phyloP scores from a whole-genome alignment of 2,113 vertebrate species.

The Passer domesticus region DNA sequence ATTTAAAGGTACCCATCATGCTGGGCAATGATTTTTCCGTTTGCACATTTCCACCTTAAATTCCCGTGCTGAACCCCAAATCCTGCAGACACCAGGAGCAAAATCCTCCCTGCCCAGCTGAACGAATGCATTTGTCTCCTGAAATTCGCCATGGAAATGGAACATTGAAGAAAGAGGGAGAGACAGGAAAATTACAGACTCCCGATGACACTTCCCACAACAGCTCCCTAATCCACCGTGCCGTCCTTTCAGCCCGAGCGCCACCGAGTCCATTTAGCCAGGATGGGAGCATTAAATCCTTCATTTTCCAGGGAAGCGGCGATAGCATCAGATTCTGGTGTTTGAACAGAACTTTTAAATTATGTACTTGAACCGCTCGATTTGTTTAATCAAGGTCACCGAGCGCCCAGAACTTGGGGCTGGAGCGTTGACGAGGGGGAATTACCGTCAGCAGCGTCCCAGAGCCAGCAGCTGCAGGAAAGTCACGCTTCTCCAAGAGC shows the following conservation, averaged over 20 bases:
- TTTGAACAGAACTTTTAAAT: constrained; percentile 54
- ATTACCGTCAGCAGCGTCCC: background rate
- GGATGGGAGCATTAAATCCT: constrained; percentile 52
- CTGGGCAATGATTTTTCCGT: rapidly evolving
- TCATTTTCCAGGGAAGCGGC: constrained; percentile 27
- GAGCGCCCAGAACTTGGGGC: background rate
- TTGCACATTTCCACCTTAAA: background rate
- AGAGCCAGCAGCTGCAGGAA: background rate
- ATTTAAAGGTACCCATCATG: background rate
- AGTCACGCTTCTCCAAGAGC: background rate
- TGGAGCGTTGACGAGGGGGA: background rate
- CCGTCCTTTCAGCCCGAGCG: background rate
- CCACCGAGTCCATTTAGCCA: background rate
- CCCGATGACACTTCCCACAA: constrained; percentile 3
- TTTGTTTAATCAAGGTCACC: constrained; percentile 48
- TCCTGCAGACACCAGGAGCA: background rate
- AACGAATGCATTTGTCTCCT: constrained; percentile 53
- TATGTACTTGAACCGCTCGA: background rate
- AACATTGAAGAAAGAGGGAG: background rate
- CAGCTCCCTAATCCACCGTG: constrained; percentile 1
- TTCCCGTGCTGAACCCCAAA: rapidly evolving
- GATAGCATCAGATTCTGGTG: background rate
- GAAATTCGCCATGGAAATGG: constrained; percentile 15
- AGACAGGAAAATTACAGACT: constrained; percentile 48
- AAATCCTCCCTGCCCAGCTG: constrained; percentile 16